These are phyloP conservation scores for Gephyroberyx darwinii DNA, from an alignment of 2,797 vertebrate genomes.

Conservation along the genomic window DNA sequence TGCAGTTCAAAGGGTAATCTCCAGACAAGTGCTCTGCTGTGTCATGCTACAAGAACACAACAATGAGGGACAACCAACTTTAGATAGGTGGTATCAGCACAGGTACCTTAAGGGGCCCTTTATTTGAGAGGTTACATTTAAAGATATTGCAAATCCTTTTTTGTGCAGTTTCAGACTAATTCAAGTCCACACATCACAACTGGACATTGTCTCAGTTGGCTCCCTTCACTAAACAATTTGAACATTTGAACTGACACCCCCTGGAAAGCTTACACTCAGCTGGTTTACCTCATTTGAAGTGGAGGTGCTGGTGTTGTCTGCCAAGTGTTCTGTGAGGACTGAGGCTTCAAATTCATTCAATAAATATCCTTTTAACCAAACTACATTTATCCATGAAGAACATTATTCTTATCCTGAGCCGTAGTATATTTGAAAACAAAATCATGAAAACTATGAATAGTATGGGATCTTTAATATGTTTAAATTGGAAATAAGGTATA, in stretches of 20 bases:
- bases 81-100: constrained; percentile 25
- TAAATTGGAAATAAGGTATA: constrained; percentile 5
- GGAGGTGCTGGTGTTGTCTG: no score
- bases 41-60: constrained; percentile 46
- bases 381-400: constrained; percentile 7
- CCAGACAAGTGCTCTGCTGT: constrained; percentile 53
- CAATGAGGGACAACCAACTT: constrained; percentile 47
- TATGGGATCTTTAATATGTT: constrained; percentile 13
- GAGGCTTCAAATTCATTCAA: constrained; percentile 9
- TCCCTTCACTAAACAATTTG: no score
- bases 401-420: constrained; percentile 10
- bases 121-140: no score
- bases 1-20: constrained; percentile 69
- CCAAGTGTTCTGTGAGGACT: no score
- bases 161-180: no score
- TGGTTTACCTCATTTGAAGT: no score
- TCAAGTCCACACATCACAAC: no score
- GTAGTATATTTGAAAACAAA: constrained; percentile 13
- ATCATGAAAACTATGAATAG: constrained; percentile 17
- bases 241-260: no score
- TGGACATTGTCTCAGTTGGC: no score
- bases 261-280: no score
- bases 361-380: constrained; percentile 9
- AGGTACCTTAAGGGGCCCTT: neutral
- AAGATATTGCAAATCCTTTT: no score